phyloP scores from a whole-genome alignment of 1,140 invertebrate genomes.

The Drosophila ironensis region DNA sequence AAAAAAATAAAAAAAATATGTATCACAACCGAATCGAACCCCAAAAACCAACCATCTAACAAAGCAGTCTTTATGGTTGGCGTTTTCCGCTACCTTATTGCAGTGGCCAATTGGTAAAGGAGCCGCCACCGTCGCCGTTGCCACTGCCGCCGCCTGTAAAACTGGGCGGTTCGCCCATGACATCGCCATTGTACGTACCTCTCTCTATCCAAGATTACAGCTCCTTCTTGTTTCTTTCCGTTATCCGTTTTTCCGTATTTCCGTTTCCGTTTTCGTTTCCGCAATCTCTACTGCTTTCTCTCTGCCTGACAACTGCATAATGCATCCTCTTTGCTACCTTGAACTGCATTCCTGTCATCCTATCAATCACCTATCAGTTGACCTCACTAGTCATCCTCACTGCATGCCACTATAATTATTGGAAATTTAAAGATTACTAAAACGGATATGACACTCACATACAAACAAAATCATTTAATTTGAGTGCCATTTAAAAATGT shows the following conservation, averaged over 20 bases:
- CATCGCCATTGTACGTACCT: constrained; percentile 86
- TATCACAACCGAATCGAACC: constrained; percentile 16
- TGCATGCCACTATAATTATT: constrained; percentile 11
- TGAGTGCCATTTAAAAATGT: too few relatives aligned
- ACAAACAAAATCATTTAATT: neutral
- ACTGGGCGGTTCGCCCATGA: constrained; percentile 86
- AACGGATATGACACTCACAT: neutral
- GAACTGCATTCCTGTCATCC: neutral
- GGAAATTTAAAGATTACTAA: neutral
- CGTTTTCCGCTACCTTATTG: constrained; percentile 96
- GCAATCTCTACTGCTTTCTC: neutral
- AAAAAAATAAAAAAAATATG: neutral
- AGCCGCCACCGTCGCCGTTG: constrained; percentile 88
- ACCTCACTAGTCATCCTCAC: constrained; percentile 28
- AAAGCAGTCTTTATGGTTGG: constrained; percentile 94
- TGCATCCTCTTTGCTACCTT: neutral
- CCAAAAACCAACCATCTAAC: constrained; percentile 68
- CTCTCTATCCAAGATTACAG: too few relatives aligned
- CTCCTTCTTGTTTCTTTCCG: too few relatives aligned
- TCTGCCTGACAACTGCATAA: neutral
- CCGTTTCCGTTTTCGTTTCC: constrained; percentile 5
- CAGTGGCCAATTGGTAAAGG: constrained; percentile 90
- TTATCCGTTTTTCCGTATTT: too few relatives aligned
- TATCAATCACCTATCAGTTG: constrained; percentile 1
- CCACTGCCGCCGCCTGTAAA: constrained; percentile 89